Evolutionary conservation across 1,140 invertebrate genomes (phyloP).

Genomic region (Chrysomallon squamiferum): DNA sequence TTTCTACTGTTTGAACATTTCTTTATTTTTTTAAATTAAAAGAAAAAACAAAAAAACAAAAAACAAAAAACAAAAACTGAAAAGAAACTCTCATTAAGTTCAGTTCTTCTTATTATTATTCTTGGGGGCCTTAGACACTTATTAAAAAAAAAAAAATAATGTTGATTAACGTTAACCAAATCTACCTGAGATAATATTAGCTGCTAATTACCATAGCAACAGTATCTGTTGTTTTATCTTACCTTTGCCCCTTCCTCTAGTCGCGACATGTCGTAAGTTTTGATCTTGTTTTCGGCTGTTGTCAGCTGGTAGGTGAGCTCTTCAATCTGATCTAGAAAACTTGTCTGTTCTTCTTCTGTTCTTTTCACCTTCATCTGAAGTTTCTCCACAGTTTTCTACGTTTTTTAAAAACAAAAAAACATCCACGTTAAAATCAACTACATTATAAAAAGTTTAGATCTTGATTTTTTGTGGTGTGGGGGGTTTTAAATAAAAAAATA

Average conservation of each 20-base stretch:
- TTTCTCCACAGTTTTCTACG: constrained; percentile 29
- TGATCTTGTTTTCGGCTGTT: constrained; percentile 51
- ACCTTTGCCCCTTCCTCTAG: constrained; percentile 57
- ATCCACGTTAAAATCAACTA: not conserved
- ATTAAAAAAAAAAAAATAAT: too few relatives aligned
- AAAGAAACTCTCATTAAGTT: too few relatives aligned
- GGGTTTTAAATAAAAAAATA: not conserved
- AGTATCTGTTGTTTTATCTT: constrained; percentile 1
- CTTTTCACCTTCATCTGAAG: constrained; percentile 29
- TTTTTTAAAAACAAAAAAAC: constrained; percentile 2
- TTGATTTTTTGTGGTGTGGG: not conserved
- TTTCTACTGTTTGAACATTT: too few relatives aligned
- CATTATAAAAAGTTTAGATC: not conserved
- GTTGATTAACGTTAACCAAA: too few relatives aligned
- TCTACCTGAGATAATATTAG: too few relatives aligned
- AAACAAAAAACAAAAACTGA: too few relatives aligned
- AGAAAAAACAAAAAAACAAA: too few relatives aligned
- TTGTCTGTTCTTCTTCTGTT: constrained; percentile 39
- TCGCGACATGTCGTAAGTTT: constrained; percentile 40
- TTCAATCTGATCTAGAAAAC: constrained; percentile 58
- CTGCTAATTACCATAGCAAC: too few relatives aligned
- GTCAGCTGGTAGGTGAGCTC: constrained; percentile 57
- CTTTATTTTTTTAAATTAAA: too few relatives aligned
- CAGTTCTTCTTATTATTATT: too few relatives aligned
- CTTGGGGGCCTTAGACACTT: too few relatives aligned